Conservation (phyloP, 1,140 invertebrate genomes). For the Aricia agestis region DNA sequence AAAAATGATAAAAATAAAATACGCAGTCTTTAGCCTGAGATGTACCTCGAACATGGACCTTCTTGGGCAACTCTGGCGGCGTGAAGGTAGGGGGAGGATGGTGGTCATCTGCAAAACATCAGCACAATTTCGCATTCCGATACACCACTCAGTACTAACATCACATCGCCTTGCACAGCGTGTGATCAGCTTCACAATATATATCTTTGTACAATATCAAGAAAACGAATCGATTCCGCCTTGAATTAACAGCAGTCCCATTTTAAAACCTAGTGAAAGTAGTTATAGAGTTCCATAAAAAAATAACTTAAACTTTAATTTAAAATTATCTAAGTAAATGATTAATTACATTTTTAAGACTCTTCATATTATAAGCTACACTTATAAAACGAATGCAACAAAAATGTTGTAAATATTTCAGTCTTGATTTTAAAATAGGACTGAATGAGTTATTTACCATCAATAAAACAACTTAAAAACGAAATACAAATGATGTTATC, state of each 20-base stretch:
- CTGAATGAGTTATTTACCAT: too few species aligned
- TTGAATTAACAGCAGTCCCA: background rate
- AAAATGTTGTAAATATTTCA: too few species aligned
- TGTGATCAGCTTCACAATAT: slow-evolving; percentile 26
- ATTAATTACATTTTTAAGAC: too few species aligned
- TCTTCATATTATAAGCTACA: too few species aligned
- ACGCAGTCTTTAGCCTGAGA: slow-evolving; percentile 64
- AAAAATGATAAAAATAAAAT: slow-evolving; percentile 54
- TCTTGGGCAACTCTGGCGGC: slow-evolving; percentile 97
- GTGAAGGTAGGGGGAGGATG: slow-evolving; percentile 96
- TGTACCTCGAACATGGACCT: slow-evolving; percentile 96
- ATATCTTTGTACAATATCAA: slow-evolving; percentile 25
- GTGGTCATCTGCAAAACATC: slow-evolving; percentile 94
- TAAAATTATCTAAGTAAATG: too few species aligned
- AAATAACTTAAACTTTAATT: too few species aligned
- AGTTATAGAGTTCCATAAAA: too few species aligned
- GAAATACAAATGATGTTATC: slow-evolving; percentile 6
- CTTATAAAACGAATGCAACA: too few species aligned
- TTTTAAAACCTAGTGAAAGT: background rate
- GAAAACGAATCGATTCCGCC: slow-evolving; percentile 42
- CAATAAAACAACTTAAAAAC: background rate
- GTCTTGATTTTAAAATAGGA: background rate
- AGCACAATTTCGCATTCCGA: slow-evolving; percentile 79
- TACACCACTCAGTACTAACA: slow-evolving; percentile 67
- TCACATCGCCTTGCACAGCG: slow-evolving; percentile 57